Conservation (phyloP, 2,888 invertebrate species). For the Platycnemis pennipes region DNA sequence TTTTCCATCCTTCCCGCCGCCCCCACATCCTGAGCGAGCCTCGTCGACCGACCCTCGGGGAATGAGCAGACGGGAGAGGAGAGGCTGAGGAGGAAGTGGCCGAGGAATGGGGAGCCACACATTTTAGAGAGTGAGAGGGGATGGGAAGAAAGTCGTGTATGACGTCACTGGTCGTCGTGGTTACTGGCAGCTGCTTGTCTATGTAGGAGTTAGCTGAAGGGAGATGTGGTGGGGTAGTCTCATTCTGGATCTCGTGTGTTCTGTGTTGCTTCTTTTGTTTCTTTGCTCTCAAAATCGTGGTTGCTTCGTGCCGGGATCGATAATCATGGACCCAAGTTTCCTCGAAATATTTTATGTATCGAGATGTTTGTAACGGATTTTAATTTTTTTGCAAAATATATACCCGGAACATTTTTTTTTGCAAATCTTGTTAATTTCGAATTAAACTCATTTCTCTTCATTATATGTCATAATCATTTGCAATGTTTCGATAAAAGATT, state of each 20-base stretch:
- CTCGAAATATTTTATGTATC: not conserved
- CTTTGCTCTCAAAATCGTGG: conserved; percentile 30
- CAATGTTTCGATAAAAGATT: too few species aligned
- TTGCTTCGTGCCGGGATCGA: conserved; percentile 43
- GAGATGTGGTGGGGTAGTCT: conserved; percentile 38
- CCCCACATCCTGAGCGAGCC: conserved; percentile 67
- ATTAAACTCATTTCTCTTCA: too few species aligned
- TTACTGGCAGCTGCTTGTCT: conserved; percentile 68
- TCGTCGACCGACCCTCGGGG: conserved; percentile 67
- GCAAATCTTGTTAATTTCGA: too few species aligned
- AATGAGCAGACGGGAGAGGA: conserved; percentile 55
- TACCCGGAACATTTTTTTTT: too few species aligned
- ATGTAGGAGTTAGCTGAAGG: conserved; percentile 48
- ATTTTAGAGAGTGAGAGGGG: conserved; percentile 48
- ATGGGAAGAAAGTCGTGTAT: conserved; percentile 61
- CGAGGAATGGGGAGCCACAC: conserved; percentile 13
- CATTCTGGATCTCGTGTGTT: not conserved
- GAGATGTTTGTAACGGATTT: too few species aligned
- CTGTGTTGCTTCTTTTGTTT: conserved; percentile 47
- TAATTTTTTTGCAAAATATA: too few species aligned
- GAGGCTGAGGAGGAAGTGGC: conserved; percentile 35
- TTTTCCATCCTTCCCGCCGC: conserved; percentile 68
- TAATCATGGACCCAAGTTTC: not conserved
- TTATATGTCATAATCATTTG: too few species aligned
- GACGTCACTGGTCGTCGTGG: conserved; percentile 69